Percentiles rank a stretch among this genome's conserved stretches.
Evolutionary conservation across 2,797 vertebrate genomes (phyloP).

Genomic region (Chiloscyllium punctatum): DNA sequence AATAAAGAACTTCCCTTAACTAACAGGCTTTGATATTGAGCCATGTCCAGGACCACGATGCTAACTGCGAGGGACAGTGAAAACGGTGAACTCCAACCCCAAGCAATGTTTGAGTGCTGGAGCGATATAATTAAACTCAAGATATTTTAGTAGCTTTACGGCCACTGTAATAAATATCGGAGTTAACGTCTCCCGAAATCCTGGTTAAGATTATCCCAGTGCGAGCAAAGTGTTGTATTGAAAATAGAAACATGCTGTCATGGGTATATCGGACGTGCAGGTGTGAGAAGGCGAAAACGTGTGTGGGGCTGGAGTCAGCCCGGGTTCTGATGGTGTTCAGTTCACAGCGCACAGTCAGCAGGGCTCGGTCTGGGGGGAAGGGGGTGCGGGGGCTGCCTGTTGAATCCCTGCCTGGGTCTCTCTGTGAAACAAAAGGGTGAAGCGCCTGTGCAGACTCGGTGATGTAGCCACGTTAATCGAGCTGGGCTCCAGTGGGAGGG

Average conservation of each 20-base stretch:
- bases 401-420: neutral
- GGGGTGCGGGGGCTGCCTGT: neutral
- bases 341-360: neutral
- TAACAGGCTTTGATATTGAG: neutral
- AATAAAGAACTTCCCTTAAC: neutral
- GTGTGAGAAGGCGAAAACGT: neutral
- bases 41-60: neutral
- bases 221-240: neutral
- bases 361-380: neutral
- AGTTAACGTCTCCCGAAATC: neutral
- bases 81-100: neutral
- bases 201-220: neutral
- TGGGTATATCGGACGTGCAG: neutral
- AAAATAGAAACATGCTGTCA: neutral
- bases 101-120: neutral
- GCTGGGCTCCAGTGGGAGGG: neutral
- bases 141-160: neutral
- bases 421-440: neutral
- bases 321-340: neutral
- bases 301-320: neutral
- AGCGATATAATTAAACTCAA: neutral
- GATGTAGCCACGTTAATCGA: constrained; percentile 23
- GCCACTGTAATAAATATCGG: neutral
- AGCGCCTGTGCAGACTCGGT: constrained; percentile 25
- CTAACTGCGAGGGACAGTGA: neutral